Conservation (phyloP, 2,888 invertebrate species). For the Eupithecia subfuscata region DNA sequence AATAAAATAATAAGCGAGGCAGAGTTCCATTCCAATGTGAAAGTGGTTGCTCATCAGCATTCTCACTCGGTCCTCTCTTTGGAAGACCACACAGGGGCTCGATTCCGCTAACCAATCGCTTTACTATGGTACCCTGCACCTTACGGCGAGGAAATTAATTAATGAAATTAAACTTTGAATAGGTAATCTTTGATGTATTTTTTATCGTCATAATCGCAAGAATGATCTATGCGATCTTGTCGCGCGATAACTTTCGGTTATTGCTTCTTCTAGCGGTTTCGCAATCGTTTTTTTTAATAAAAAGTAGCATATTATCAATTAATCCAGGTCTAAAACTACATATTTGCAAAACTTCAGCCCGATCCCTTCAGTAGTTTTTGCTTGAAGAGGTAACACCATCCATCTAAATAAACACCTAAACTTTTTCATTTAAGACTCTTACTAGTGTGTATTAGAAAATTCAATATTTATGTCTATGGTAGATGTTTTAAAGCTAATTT, state of each 20-base stretch:
- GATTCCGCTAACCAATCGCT: neutral
- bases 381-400: no score
- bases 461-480: no score
- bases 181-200: neutral
- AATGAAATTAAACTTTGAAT: no score
- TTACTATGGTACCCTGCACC: neutral
- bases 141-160: neutral
- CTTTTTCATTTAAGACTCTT: no score
- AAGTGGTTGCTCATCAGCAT: neutral
- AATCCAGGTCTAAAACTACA: no score
- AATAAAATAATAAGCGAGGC: neutral
- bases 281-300: no score
- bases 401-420: no score
- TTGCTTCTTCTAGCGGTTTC: no score
- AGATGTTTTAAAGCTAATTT: neutral
- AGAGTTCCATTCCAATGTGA: conserved; percentile 1
- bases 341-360: no score
- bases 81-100: conserved; percentile 6
- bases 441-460: no score
- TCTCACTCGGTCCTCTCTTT: conserved; percentile 1
- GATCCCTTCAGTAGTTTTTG: no score
- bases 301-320: no score
- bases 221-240: neutral
- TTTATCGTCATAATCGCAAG: neutral
- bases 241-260: neutral